These are phyloP conservation scores for Hydrotaea diabolus DNA, from an alignment of 2,888 invertebrate species.

Conservation along the genomic window DNA sequence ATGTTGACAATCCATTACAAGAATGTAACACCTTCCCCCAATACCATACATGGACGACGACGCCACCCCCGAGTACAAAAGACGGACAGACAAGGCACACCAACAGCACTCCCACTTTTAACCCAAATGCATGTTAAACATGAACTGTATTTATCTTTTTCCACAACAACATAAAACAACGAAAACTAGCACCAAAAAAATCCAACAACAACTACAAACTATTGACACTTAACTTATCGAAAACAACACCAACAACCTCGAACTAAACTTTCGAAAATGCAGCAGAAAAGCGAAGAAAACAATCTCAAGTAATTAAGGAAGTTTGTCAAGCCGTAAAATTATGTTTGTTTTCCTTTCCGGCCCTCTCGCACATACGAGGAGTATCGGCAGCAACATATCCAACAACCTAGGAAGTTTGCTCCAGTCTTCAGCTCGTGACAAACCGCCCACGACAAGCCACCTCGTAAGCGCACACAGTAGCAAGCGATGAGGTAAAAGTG, in stretches of 20 bases:
- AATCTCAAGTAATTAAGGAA: slow-evolving; percentile 57
- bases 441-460: slow-evolving; percentile 11
- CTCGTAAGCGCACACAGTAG: background rate
- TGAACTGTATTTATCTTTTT: slow-evolving; percentile 17
- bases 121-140: slow-evolving; percentile 62
- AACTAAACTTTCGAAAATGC: slow-evolving; percentile 32
- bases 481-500: background rate
- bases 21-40: slow-evolving; percentile 48
- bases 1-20: background rate
- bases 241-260: slow-evolving; percentile 16
- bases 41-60: background rate
- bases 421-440: background rate
- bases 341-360: slow-evolving; percentile 59
- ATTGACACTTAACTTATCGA: slow-evolving; percentile 39
- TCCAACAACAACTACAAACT: slow-evolving; percentile 26
- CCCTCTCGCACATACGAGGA: background rate
- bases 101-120: slow-evolving; percentile 50
- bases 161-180: slow-evolving; percentile 19
- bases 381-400: background rate
- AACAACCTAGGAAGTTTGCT: no score
- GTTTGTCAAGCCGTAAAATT: slow-evolving; percentile 68
- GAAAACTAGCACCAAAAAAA: background rate
- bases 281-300: background rate
- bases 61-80: background rate
- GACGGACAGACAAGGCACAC: background rate